phyloP scores from a whole-genome alignment of 2,797 vertebrate genomes.

The Huso huso region DNA sequence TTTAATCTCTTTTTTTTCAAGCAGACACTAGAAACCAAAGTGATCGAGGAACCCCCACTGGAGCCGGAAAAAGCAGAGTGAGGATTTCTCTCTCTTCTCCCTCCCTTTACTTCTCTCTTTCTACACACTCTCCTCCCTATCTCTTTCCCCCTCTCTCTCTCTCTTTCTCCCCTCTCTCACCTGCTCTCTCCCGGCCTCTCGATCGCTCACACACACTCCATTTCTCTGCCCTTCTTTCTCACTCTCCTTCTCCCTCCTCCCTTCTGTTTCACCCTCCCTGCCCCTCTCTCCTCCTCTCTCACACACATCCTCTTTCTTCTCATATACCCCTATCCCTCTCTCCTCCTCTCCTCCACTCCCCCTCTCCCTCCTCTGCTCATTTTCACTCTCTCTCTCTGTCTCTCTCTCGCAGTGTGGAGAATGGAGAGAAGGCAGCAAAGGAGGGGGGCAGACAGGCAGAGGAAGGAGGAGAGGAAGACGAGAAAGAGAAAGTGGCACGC shows the following conservation, averaged over 20 bases:
- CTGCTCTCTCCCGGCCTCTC: background rate
- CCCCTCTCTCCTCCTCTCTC: background rate
- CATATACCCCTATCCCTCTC: background rate
- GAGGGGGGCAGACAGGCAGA: constrained; percentile 43
- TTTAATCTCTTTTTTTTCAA: too few species aligned
- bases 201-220: background rate
- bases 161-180: background rate
- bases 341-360: constrained; percentile 2
- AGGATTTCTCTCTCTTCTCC: constrained; percentile 36
- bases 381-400: background rate
- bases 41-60: constrained; percentile 44
- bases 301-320: background rate
- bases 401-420: constrained; percentile 62
- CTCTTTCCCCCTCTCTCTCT: background rate
- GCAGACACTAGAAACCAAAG: background rate
- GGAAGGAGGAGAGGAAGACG: constrained; percentile 31
- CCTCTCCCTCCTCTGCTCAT: background rate
- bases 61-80: constrained; percentile 85
- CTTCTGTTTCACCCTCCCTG: constrained; percentile 13
- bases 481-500: constrained; percentile 38
- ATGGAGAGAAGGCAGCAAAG: constrained; percentile 71
- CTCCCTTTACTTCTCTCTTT: background rate
- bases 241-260: background rate
- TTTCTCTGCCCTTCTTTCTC: background rate
- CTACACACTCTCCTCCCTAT: background rate